Evolutionary conservation across 2,888 invertebrate genomes (phyloP), one percentile per base, ranked within the genome.

Genomic region (Drosophila fulvimacula): DNA sequence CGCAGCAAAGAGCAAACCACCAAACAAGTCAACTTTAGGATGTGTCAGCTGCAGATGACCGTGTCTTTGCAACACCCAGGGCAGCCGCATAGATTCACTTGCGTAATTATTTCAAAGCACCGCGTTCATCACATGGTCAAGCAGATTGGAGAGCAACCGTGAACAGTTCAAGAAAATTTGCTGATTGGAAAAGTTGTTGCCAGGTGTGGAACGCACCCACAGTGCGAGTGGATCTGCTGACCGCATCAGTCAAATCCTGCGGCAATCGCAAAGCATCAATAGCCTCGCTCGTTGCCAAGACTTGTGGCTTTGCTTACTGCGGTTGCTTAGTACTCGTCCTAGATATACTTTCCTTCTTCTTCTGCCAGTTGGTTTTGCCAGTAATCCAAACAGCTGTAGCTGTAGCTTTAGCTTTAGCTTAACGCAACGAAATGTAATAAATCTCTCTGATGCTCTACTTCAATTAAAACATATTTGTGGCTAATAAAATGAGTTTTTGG

Each of bases 161-260:
- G 5, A 46, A n/a, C 10, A n/a, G 24, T 24, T 46, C n/a, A 46
- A 5, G 27, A 27, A n/a, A 17, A 27, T 27, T 27, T 24, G 24
- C 7, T 42, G 24, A 21, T 0, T 68, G 46, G 10, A 38, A 49
- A 61, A 66, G 65, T 3, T 68, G 71, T 24, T 51, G 15, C 63
- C 69, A 73, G 65, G 73, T 53, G 36, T 69, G 72, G 21, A 70
- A 30, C 0, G 52, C 76, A 44, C 62, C 66, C 46, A 70, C 70
- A 3, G 17, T 15, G 68, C 56, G 62, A 15, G 56, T 39, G 4
- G 48, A 61, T 1, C 57, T 30, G 30, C 44, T 44, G 48, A 71
- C 44, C 63, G 42, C 57, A 32, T 52, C 64, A 1, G 38, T 52
- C 7, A 61, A 19, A 21, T 63, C 64, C 41, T 68, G 51, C 11